Conservation (phyloP, 2,888 invertebrate genomes). For the Noctua janthina region DNA sequence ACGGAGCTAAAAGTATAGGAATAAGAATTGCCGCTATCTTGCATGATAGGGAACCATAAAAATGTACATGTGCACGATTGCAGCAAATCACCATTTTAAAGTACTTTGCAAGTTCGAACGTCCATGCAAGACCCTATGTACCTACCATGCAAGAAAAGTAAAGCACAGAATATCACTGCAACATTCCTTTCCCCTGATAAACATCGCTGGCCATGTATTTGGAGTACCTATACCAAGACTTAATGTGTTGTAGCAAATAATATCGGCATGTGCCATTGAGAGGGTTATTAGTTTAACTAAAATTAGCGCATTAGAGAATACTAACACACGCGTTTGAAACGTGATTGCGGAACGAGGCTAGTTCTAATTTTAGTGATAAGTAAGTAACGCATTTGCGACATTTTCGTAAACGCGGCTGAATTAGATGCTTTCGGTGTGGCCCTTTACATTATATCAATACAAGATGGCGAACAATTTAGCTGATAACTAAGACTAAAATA, state of each 20-base stretch:
- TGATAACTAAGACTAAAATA: slow-evolving; percentile 27
- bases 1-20: background rate
- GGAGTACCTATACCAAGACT: background rate
- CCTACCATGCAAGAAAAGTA: background rate
- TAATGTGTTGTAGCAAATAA: background rate
- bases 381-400: slow-evolving; percentile 34
- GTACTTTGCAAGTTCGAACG: background rate
- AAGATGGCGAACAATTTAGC: slow-evolving; percentile 25
- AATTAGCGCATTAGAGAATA: slow-evolving; percentile 21
- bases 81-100: background rate
- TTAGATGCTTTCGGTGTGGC: background rate
- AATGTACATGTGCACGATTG: background rate
- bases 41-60: background rate
- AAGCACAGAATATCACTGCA: background rate
- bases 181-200: background rate
- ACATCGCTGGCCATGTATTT: background rate
- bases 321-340: slow-evolving; percentile 23
- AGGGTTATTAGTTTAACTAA: slow-evolving; percentile 25
- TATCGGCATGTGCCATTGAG: background rate
- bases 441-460: background rate
- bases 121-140: background rate
- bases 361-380: slow-evolving; percentile 38
- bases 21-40: background rate
- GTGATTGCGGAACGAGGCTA: slow-evolving; percentile 22
- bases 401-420: background rate